Percentiles rank a stretch among this genome's conserved stretches.
These are phyloP conservation scores for Alentia gelatinosa DNA, from an alignment of 2,888 invertebrate species.

Conservation along the genomic window DNA sequence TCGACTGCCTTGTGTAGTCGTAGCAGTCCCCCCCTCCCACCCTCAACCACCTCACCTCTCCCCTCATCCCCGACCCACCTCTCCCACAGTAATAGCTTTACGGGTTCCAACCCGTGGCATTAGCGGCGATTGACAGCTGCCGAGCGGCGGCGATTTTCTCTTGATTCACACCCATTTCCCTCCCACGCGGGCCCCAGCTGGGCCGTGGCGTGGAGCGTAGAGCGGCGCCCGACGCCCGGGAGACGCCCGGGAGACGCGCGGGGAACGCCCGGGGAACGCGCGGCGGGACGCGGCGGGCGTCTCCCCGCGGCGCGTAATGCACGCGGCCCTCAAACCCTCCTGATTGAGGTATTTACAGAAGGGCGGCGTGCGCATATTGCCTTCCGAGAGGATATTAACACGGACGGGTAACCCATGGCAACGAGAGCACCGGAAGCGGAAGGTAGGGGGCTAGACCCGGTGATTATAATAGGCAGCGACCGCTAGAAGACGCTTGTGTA, in stretches of 20 bases:
- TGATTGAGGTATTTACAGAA: constrained; percentile 47
- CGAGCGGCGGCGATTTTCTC: not conserved
- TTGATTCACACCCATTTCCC: not conserved
- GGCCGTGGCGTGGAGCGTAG: not conserved
- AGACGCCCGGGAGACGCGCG: not conserved
- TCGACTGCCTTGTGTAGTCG: not conserved
- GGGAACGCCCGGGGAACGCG: not conserved
- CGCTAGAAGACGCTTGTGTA: too few species aligned
- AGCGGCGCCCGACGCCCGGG: not conserved
- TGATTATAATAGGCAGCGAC: too few species aligned
- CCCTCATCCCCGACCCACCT: not conserved
- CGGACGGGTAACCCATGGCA: constrained; percentile 31
- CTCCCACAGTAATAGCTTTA: not conserved
- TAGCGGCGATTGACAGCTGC: not conserved
- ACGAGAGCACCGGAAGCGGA: constrained; percentile 35
- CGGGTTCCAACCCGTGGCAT: not conserved
- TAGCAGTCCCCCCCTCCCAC: not conserved
- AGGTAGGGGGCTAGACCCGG: constrained; percentile 22
- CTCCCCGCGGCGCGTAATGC: not conserved
- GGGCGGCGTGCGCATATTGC: constrained; percentile 41
- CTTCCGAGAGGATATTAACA: constrained; percentile 36
- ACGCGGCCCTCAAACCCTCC: not conserved
- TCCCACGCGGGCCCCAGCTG: not conserved
- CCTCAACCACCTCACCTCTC: not conserved
- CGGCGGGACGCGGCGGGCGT: too few species aligned